Conservation (phyloP, 2,113 vertebrate species). For the Talpa occidentalis region DNA sequence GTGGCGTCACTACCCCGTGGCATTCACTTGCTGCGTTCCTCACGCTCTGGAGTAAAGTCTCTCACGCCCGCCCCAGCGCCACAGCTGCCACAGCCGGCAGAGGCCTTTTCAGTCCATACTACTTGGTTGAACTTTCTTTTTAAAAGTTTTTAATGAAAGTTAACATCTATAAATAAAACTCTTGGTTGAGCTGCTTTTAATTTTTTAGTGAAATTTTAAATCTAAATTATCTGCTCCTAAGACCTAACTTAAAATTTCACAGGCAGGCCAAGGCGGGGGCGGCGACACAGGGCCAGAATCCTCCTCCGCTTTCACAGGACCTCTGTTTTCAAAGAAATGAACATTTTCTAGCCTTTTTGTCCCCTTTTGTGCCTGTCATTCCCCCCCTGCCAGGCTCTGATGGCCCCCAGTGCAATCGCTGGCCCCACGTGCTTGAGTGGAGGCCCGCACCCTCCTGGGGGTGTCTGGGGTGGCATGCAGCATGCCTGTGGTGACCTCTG, state of each 20-base stretch:
- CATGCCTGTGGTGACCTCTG: too few species aligned
- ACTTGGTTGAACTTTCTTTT: neutral
- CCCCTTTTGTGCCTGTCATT: neutral
- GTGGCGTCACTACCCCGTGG: neutral
- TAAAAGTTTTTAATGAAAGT: neutral
- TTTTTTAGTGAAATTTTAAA: too few species aligned
- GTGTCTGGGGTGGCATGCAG: too few species aligned
- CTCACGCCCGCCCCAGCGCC: too few species aligned
- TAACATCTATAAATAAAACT: neutral
- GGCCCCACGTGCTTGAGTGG: neutral
- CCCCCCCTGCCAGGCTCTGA: neutral
- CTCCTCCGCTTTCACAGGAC: neutral
- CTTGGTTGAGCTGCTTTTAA: too few species aligned
- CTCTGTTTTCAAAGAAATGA: neutral
- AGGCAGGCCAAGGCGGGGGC: neutral
- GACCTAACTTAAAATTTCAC: neutral
- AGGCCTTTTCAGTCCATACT: neutral
- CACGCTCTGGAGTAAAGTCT: too few species aligned
- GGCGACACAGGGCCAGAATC: neutral
- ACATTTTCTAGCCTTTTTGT: neutral
- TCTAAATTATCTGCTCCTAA: neutral
- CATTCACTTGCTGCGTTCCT: neutral
- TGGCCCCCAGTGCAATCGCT: neutral
- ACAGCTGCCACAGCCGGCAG: neutral
- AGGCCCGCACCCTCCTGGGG: too few species aligned